phyloP scores from a whole-genome alignment of 2,113 vertebrate species.

The Datnioides undecimradiatus region DNA sequence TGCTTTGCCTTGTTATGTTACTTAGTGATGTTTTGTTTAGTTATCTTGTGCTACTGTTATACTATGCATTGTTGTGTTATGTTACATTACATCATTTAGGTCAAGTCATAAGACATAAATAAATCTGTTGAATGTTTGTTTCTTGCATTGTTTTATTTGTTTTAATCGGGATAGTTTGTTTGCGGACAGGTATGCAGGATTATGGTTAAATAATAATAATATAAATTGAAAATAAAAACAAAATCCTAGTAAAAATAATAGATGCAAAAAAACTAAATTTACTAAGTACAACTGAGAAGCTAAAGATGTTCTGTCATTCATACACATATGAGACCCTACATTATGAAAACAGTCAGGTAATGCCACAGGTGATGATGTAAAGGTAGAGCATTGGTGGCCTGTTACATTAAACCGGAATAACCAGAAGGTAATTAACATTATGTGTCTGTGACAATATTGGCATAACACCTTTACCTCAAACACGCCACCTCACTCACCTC shows the following conservation, averaged over 20 bases:
- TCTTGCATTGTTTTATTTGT: not conserved
- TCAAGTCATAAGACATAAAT: no score
- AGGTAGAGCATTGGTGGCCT: not conserved
- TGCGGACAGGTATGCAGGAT: not conserved
- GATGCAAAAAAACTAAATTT: not conserved
- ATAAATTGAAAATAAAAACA: not conserved
- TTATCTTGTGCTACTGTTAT: no score
- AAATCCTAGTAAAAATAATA: not conserved
- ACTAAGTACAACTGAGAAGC: not conserved
- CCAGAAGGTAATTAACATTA: constrained; percentile 12
- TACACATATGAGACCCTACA: not conserved
- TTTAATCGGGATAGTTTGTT: not conserved
- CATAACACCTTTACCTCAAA: constrained; percentile 12
- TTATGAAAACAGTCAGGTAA: not conserved
- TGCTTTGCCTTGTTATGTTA: not conserved
- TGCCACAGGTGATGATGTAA: not conserved
- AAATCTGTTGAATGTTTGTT: no score
- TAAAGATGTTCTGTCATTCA: not conserved
- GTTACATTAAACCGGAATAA: not conserved
- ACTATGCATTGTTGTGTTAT: no score
- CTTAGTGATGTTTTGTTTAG: no score
- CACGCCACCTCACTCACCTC: constrained; percentile 10
- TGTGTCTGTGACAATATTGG: not conserved
- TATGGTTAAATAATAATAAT: no score
- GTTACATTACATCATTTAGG: no score